Evolutionary conservation across 2,888 invertebrate genomes (phyloP), one percentile per base, ranked within the genome.

Genomic region (Polietes domitor): DNA sequence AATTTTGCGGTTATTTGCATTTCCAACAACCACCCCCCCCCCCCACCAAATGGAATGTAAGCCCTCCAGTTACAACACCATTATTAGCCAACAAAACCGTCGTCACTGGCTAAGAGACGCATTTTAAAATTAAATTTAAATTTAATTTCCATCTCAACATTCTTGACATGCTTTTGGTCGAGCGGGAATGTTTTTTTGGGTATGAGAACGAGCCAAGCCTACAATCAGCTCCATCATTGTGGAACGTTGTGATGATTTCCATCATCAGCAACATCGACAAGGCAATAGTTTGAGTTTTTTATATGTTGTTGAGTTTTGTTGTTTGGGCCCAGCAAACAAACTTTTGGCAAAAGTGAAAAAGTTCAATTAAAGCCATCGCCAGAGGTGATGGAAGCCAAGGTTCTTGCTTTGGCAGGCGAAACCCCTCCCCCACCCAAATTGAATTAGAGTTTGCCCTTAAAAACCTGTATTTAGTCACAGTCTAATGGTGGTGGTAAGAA

Each of bases 1-100:
- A 72, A 79, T 77, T 76, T 79, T 79, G 76, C 24, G 83, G 76
- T 73, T 79, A 68, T 79, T 79, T 76, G 37, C 72, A 73, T 75
- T n/a, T 77, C 1, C 12, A 21, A 55, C 24, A 37, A 41, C 74
- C 37, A 15, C 41, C 41, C 41, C n/a, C 63, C 17, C n/a, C 1
- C 9, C 50, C 15, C 28, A 10, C 10, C 19, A 53, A 74, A 74
- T 9, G 37, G 37, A 37, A 37, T 37, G n/a, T n/a, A n/a, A n/a
- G 12, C 41, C 55, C 37, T 70, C 58, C 12, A 19, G 15, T 19
- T 15, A 41, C 43, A 15, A 68, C 41, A 24, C 10, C 24, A 61
- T 19, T 61, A 26, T 61, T 26, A 28, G 32, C 32, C 32, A 61
- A 21, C 10, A 43, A 68, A 21, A 63, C 6, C 6, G 63, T 32